Conservation (phyloP, 1,140 invertebrate genomes). For the Drosophila athabasca region DNA sequence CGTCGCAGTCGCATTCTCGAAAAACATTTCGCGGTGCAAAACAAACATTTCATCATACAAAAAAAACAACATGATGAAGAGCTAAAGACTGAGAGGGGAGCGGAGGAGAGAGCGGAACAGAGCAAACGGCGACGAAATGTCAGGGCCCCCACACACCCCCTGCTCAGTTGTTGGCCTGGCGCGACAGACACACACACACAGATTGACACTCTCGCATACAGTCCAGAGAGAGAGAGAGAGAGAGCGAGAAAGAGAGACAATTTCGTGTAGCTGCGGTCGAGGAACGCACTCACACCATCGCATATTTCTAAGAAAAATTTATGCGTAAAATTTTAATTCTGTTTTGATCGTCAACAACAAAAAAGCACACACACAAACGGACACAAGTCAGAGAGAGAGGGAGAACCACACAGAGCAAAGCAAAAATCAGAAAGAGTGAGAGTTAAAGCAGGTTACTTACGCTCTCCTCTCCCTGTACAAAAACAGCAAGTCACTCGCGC, state of each 20-base stretch:
- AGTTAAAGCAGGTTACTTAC: no score
- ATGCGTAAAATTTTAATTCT: constrained; percentile 83
- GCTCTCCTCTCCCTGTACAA: constrained; percentile 12
- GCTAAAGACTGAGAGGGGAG: constrained; percentile 12
- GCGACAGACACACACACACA: constrained; percentile 57
- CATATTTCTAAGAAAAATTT: constrained; percentile 78
- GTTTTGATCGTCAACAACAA: constrained; percentile 81
- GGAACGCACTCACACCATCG: constrained; percentile 49
- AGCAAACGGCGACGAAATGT: constrained; percentile 64
- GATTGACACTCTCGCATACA: constrained; percentile 36
- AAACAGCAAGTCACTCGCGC: constrained; percentile 79
- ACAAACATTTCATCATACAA: constrained; percentile 80
- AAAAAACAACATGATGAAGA: constrained; percentile 36
- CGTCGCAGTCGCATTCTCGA: constrained; percentile 23
- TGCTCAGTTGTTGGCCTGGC: constrained; percentile 36
- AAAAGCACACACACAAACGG: constrained; percentile 43
- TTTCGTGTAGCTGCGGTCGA: constrained; percentile 17
- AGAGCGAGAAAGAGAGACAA: constrained; percentile 7
- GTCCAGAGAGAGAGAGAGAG: background rate
- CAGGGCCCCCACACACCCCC: constrained; percentile 46
- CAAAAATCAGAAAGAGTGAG: background rate
- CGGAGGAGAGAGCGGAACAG: constrained; percentile 27
- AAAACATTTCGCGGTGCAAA: constrained; percentile 78
- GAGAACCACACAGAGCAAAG: constrained; percentile 9
- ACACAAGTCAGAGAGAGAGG: constrained; percentile 11